phyloP scores from a whole-genome alignment of 2,888 invertebrate genomes.

The Taphrorychus bicolor region DNA sequence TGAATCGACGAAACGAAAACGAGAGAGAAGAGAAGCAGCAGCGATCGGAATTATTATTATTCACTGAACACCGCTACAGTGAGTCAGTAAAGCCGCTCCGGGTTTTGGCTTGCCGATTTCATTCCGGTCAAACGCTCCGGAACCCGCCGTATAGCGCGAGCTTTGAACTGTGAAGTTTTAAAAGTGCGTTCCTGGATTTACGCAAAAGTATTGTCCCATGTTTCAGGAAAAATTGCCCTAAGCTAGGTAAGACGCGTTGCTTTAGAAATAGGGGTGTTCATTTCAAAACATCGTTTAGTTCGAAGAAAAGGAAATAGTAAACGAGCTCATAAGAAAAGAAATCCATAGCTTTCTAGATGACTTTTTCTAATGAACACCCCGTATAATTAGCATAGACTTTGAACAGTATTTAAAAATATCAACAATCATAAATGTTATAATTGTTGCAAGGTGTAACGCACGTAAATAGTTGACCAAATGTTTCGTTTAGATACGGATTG shows the following conservation, averaged over 20 bases:
- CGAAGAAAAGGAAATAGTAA: no score
- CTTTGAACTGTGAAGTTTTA: slow-evolving; percentile 13
- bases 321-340: no score
- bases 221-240: background rate
- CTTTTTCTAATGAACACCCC: no score
- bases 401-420: background rate
- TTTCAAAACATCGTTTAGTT: no score
- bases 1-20: slow-evolving; percentile 21
- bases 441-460: background rate
- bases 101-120: slow-evolving; percentile 4
- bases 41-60: slow-evolving; percentile 18
- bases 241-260: background rate
- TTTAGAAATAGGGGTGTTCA: no score
- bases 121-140: slow-evolving; percentile 14
- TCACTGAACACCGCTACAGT: slow-evolving; percentile 15
- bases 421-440: background rate
- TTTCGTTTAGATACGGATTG: background rate
- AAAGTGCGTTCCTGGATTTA: background rate
- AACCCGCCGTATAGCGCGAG: background rate
- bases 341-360: no score
- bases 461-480: background rate
- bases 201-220: background rate
- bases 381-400: no score
- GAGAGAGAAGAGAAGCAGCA: slow-evolving; percentile 1
- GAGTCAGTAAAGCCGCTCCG: slow-evolving; percentile 10